Evolutionary conservation across 2,888 invertebrate genomes (phyloP), one percentile per base, ranked within the genome.

Genomic region (Mimumesa dahlbomi): DNA sequence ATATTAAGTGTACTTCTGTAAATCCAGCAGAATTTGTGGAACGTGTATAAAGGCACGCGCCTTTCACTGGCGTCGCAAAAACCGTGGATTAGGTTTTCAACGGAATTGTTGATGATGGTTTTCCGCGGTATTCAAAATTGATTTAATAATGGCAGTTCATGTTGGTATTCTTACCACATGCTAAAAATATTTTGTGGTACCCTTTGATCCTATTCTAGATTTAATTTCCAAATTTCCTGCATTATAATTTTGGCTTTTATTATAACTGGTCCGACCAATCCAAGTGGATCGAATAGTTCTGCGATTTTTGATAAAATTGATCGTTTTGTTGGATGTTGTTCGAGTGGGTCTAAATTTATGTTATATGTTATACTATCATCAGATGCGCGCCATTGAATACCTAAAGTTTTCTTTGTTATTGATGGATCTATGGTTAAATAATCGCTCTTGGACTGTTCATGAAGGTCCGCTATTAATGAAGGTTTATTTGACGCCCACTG

Each of bases 51-150:
- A 63, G 1, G 14, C 54, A 63, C 0, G 52, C 38, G 4, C 57
- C 57, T 1, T 18, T 57, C 29, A 19, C 61, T 61, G 3, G 45
- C 45, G 13, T 56, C 56, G 38, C 56, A 56, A 34, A 56, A 56
- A 5, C 56, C 56, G 18, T 54, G 59, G 0, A 66, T 1, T 13
- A 59, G 40, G 0, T 49, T 0, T 0, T 18, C 2, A 2, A 1
- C 11, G 7, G 9, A 11, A 11, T 45, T 4, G 0, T 0, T 2
- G 9, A 25, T 21, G 1, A 6, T 2, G 0, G 46, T 2, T 0
- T 22, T 14, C n/a, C 52, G 7, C 0, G 13, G n/a, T 1, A 59
- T 3, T 3, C 9, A 13, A 3, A 45, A 7, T 16, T 29, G 2
- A 9, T 19, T 29, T 21, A 43, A 9, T n/a, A n/a, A 2, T 6